Evolutionary conservation across 2,888 invertebrate genomes (phyloP).

Genomic region (Hypsopygia costalis): DNA sequence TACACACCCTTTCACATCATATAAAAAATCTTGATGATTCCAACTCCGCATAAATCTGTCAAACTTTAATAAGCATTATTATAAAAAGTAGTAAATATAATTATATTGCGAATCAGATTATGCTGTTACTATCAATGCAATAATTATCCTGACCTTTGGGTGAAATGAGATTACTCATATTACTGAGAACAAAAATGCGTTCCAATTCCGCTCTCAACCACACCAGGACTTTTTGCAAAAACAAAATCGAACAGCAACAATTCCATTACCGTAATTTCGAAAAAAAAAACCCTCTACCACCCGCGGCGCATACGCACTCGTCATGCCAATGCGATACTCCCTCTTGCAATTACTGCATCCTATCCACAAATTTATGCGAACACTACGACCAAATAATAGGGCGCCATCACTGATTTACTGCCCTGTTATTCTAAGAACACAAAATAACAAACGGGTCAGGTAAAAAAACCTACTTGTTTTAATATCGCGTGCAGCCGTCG

Average conservation of each 20-base stretch:
- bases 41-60: too few relatives aligned
- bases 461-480: slow-evolving; percentile 57
- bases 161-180: background rate
- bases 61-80: too few relatives aligned
- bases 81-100: too few relatives aligned
- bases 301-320: slow-evolving; percentile 47
- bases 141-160: too few relatives aligned
- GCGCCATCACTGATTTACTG: slow-evolving; percentile 73
- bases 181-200: background rate
- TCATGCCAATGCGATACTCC: slow-evolving; percentile 16
- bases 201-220: background rate
- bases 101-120: too few relatives aligned
- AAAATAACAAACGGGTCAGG: slow-evolving; percentile 39
- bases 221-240: slow-evolving; percentile 12
- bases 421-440: slow-evolving; percentile 61
- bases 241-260: slow-evolving; percentile 17
- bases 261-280: slow-evolving; percentile 22
- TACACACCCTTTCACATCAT: too few relatives aligned
- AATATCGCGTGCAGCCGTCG: slow-evolving; percentile 47
- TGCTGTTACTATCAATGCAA: too few relatives aligned
- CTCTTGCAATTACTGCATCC: slow-evolving; percentile 44
- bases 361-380: slow-evolving; percentile 57
- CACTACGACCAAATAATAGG: slow-evolving; percentile 65
- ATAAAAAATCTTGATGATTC: too few relatives aligned
- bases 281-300: slow-evolving; percentile 34